Base-by-base conservation (phyloP, 1,140 invertebrate species). In the Micrasema minimum region DNA sequence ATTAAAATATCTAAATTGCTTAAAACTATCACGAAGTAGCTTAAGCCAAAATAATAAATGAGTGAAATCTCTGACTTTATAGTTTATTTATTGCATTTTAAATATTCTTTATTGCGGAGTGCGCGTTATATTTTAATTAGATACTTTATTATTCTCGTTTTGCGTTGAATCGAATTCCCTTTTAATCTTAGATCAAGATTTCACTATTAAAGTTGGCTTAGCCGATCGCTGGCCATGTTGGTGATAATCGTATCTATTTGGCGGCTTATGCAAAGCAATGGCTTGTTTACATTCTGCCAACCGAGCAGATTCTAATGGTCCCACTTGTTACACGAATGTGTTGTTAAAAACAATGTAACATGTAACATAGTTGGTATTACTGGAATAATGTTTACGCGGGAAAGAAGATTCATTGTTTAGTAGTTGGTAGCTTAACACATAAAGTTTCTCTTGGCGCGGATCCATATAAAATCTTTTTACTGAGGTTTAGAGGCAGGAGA, bases 101-200 rank as follows among this genome's bases (percentile, higher is more conserved):
- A 11, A 43, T 16, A 3, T 18, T 3, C 46, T 20, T 50, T 50
- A 9, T 18, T 2, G 46, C 14, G 18, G 4, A 2, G 9, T 14
- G 46, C 46, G 14, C 46, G 14, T 16, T 2, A 50, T 50, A 6
- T 50, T 18, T 50, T 50, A 50, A 50, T 50, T 50, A 50, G 18
- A 18, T 10, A 22, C 3, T 22, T 50, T 50, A 50, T 22, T 18
- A 16, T 18, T 50, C 26, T 31, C 26, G 14, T 41, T 14, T 37
- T 18, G 55, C 20, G 38, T 59, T 38, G 37, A 59, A 59, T 59
- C 55, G 37, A 14, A n/a, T 38, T 38, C 31, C 35, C 31, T 31
- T n/a, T 20, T 22, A 12, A 59, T 59, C 55, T 41, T 2, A 41
- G 55, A 59, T 59, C 55, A 14, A 22, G 9, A n/a, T 22, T 59